Evolutionary conservation across 2,113 vertebrate species (phyloP).

Genomic region (Myotis yumanensis): DNA sequence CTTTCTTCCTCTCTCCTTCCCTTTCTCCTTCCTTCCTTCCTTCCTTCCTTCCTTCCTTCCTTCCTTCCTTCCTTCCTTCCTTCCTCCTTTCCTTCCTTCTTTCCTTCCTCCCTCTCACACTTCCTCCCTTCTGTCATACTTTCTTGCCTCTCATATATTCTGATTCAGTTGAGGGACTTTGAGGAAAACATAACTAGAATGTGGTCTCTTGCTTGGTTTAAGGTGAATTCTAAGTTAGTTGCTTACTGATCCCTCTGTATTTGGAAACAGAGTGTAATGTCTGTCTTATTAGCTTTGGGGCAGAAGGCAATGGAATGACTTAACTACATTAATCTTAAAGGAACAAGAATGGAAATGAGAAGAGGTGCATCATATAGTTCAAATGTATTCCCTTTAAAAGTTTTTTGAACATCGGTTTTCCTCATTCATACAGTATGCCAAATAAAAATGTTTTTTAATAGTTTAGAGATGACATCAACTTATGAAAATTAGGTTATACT

Average conservation of each 20-base stretch:
- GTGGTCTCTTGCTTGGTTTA: neutral
- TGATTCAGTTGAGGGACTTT: neutral
- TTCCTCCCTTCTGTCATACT: neutral
- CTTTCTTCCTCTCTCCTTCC: neutral
- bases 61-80: neutral
- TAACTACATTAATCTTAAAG: neutral
- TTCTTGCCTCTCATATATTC: neutral
- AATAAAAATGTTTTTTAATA: neutral
- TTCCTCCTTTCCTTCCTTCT: too few species aligned
- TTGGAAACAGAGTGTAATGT: conserved; percentile 35
- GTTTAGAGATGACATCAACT: neutral
- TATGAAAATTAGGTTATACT: neutral
- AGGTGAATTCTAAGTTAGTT: neutral
- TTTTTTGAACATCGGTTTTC: neutral
- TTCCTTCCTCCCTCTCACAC: neutral
- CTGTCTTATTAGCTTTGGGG: neutral
- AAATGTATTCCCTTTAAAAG: neutral
- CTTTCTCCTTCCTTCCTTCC: too few species aligned
- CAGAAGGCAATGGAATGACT: neutral
- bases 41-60: neutral
- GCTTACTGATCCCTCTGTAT: neutral
- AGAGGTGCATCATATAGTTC: neutral
- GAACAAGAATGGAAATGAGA: neutral
- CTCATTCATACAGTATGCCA: neutral
- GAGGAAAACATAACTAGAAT: neutral